A percentile compares a stretch with the other conserved stretches of the same genome.
Evolutionary conservation across 2,888 invertebrate genomes (phyloP).

Genomic region (Nomada hirtipes): DNA sequence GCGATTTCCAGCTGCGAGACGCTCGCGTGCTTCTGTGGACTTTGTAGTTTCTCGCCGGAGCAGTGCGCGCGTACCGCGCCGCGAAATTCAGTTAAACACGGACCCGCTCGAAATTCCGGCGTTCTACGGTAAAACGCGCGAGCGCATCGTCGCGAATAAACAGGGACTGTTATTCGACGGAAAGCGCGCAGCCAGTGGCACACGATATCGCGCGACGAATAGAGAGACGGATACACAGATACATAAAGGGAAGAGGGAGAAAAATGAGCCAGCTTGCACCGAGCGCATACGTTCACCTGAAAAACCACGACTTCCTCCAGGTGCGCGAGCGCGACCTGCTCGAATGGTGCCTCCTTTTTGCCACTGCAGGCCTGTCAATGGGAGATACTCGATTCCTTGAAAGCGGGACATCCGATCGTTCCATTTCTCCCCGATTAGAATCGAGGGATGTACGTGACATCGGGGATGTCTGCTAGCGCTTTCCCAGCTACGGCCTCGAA

Average conservation of each 20-base stretch:
- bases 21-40: conserved; percentile 72
- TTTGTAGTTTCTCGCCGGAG: conserved; percentile 42
- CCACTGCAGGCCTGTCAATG: conserved; percentile 66
- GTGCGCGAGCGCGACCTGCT: conserved; percentile 67
- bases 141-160: not conserved
- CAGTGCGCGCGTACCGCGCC: too few species aligned
- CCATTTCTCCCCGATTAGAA: conserved; percentile 64
- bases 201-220: not conserved
- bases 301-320: conserved; percentile 59
- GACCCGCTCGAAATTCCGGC: conserved; percentile 4
- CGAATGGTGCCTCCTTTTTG: conserved; percentile 45
- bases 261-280: conserved; percentile 27
- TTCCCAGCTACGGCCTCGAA: not conserved
- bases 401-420: conserved; percentile 77
- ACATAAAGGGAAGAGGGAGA: not conserved
- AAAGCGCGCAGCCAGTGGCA: not conserved
- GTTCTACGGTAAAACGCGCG: not conserved
- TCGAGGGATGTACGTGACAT: conserved; percentile 9
- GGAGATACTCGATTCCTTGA: conserved; percentile 80
- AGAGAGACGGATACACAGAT: not conserved
- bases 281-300: conserved; percentile 36
- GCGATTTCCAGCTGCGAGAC: conserved; percentile 12
- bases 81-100: not conserved
- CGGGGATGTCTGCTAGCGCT: not conserved
- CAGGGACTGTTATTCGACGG: not conserved